Conservation (phyloP, 1,140 invertebrate genomes). For the Matsumurasca onukii region DNA sequence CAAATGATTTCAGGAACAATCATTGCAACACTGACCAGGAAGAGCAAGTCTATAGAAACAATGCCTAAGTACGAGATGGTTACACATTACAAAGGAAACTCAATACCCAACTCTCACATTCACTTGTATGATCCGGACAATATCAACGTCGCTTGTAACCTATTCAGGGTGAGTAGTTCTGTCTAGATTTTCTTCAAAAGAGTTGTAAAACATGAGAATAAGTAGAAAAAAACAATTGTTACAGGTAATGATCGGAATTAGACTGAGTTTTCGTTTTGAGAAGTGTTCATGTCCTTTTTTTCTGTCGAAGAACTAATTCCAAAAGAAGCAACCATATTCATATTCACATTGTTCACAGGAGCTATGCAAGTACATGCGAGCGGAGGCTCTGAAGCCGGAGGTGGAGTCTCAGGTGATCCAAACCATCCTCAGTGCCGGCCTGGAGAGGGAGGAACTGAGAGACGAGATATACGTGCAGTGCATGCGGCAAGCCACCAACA, state of each 20-base stretch:
- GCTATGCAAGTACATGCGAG: slow-evolving; percentile 81
- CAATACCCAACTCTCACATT: slow-evolving; percentile 91
- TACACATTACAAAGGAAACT: slow-evolving; percentile 80
- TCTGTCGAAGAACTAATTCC: too few relatives aligned
- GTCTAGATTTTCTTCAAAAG: not conserved
- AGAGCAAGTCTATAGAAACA: slow-evolving; percentile 73
- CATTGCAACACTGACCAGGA: slow-evolving; percentile 85
- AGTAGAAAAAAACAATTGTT: too few relatives aligned
- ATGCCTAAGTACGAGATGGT: slow-evolving; percentile 93
- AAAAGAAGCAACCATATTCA: too few relatives aligned
- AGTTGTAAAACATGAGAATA: not conserved
- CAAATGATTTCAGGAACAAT: slow-evolving; percentile 60
- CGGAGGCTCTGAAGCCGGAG: slow-evolving; percentile 79
- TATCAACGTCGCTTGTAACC: slow-evolving; percentile 82
- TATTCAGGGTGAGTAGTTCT: slow-evolving; percentile 74
- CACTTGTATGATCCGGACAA: slow-evolving; percentile 96
- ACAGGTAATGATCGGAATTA: too few relatives aligned
- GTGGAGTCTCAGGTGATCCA: slow-evolving; percentile 81
- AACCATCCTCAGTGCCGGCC: slow-evolving; percentile 78
- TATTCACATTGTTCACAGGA: slow-evolving; percentile 64
- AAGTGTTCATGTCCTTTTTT: too few relatives aligned
- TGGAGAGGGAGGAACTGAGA: slow-evolving; percentile 84
- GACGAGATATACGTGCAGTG: slow-evolving; percentile 90
- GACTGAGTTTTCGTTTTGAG: too few relatives aligned
- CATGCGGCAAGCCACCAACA: slow-evolving; percentile 68